Evolutionary conservation across 2,797 vertebrate genomes (phyloP), one percentile per base, ranked within the genome.

Genomic region (Sciaenops ocellatus): DNA sequence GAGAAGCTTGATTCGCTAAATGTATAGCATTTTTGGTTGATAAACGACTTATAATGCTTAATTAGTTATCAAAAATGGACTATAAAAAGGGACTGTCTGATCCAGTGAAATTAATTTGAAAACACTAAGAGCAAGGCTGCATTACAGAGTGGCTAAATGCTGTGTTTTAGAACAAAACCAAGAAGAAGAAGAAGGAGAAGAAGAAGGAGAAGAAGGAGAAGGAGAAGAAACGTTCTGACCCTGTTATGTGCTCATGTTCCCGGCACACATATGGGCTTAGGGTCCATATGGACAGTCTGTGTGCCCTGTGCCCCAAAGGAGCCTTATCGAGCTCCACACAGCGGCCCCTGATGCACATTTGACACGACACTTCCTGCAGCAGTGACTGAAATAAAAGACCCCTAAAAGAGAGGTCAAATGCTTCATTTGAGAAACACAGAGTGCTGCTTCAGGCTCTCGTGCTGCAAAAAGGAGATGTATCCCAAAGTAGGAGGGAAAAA

Each of bases 341-440:
- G 61, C 28, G 26, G 47, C 71, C 87, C 60, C 78, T 41, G 59
- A 78, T 76, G 70, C 65, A 71, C 71, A 79, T 69, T 84, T 83
- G 78, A 85, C 79, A 84, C 80, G 67, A 26, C 70, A 78, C 76
- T 82, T 89, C 81, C 85, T 76, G 79, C 52, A 84, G 79, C 76
- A 82, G 66, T 46, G 78, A 83, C 80, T 73, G 75, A 87, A 87
- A 90, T 84, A 86, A 78, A 91, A 77, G 79, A 87, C 78, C 83
- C 85, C 69, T 78, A 28, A 87, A 87, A 83, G 78, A 79, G 47
- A 90, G 87, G 91, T 92, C 85, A 93, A 87, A 92, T 72, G 88
- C 88, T 90, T 89, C 90, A 84, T 90, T 93, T 89, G 83, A 89
- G 76, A 91, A 93, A 84, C 77, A 90, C 83, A 90, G 66, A 79